Conservation (phyloP, 2,113 vertebrate species). For the Uria lomvia region DNA sequence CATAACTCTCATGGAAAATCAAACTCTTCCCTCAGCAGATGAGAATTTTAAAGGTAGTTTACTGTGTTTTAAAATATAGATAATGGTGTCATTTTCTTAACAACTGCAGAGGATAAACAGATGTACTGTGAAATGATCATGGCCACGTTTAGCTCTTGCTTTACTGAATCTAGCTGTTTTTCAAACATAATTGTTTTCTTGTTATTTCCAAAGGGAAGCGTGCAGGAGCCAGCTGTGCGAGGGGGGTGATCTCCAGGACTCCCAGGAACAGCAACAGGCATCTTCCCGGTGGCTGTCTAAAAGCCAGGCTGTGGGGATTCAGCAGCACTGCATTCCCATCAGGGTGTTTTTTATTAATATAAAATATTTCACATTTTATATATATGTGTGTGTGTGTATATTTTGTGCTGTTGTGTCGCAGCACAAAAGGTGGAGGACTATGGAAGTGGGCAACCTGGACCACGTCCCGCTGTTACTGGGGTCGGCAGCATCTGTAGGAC, state of each 20-base stretch:
- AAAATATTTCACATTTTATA: no score
- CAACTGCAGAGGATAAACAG: not conserved
- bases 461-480: not conserved
- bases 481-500: not conserved
- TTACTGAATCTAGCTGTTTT: not conserved
- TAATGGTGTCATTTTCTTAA: slow-evolving; percentile 6
- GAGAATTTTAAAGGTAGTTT: slow-evolving; percentile 8
- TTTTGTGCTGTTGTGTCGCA: not conserved
- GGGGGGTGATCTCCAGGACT: no score
- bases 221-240: not conserved
- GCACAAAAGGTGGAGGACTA: not conserved
- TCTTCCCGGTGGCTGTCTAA: not conserved
- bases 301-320: not conserved
- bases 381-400: no score
- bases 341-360: not conserved
- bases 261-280: not conserved
- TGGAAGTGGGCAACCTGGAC: not conserved
- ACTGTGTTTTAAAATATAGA: not conserved
- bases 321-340: not conserved
- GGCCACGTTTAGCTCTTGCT: not conserved
- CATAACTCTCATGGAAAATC: not conserved
- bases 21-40: not conserved
- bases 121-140: not conserved
- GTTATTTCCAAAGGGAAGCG: not conserved
- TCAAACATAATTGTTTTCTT: not conserved